Evolutionary conservation across 2,797 vertebrate genomes (phyloP).

Genomic region (Lacerta agilis): DNA sequence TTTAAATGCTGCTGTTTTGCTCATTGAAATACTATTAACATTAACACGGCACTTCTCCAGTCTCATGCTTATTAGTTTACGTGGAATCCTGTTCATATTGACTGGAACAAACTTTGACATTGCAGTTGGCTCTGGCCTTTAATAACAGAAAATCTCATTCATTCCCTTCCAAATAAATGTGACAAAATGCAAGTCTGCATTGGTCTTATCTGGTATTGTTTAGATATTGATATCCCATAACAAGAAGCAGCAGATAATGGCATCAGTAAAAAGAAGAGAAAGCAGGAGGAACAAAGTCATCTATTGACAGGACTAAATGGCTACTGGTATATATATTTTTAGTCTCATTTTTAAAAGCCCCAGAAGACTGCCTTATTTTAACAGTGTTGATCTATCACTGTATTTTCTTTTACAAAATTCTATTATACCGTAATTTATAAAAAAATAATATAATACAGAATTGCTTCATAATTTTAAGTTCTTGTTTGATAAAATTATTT

Average conservation of each 20-base stretch:
- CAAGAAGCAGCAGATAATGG: neutral
- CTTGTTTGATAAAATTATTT: slow-evolving; percentile 1
- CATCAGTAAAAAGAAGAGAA: neutral
- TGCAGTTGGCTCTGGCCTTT: neutral
- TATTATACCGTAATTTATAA: neutral
- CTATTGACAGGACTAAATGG: neutral
- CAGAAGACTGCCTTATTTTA: neutral
- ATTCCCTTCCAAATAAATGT: neutral
- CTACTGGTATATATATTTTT: neutral
- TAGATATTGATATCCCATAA: neutral
- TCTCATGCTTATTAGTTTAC: neutral
- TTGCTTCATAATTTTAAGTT: neutral
- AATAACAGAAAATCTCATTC: neutral
- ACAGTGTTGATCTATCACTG: neutral
- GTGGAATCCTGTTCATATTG: neutral
- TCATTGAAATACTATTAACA: neutral
- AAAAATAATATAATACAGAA: neutral
- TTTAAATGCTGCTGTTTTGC: neutral
- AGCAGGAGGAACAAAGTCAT: neutral
- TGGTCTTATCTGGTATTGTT: neutral
- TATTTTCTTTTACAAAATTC: neutral
- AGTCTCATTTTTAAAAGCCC: no score
- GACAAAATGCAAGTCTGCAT: neutral
- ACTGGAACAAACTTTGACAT: neutral
- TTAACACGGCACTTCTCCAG: neutral